Base-by-base conservation (phyloP, 2,797 vertebrate genomes). In the Distichodus sexfasciatus region DNA sequence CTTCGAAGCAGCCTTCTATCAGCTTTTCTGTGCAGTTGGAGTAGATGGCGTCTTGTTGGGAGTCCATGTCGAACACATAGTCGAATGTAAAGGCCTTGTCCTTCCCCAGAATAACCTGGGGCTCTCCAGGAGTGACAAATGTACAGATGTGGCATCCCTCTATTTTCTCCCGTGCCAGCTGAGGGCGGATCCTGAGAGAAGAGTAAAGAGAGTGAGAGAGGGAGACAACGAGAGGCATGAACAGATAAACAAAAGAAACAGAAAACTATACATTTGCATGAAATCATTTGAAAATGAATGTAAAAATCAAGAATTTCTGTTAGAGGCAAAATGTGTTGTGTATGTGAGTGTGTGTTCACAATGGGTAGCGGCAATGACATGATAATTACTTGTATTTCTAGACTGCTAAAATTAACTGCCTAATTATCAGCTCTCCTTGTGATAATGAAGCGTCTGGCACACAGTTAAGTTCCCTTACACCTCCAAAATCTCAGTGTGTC, bases 131-230 rank as follows among this genome's bases (percentile, higher is more conserved):
- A 31, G 90, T 94, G 64, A 93, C 90, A 24, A 89, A 93, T 1
- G 93, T 93, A 81, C 93, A 94, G 66, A 94, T 93, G 84, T 94
- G 93, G 82, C 93, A 94, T 81, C 93, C 93, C 85, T 94, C 93
- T 66, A 94, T 94, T 81, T 91, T 93, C 75, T 94, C 92, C 81
- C 92, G 92, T 79, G 92, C 91, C 76, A 94, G 86, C 70, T 94
- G 93, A 57, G 93, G 93, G 79, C 93, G 89, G 75, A 94, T 92
- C 85, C 93, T 94, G 77, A 68, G 69, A 74, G 15, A 36, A 11
- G 17, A 21, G 26, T 9, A n/a, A 43, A 38, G 14, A 29, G 4
- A 61, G 31, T 63, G 11, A 66, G 19, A 65, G 23, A 55, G 8
- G 44, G 12, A 43, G 21, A 59, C 10, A 10, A 36, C 11, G 28